Conservation (phyloP, 2,888 invertebrate genomes). For the Periphyllus acericola region DNA sequence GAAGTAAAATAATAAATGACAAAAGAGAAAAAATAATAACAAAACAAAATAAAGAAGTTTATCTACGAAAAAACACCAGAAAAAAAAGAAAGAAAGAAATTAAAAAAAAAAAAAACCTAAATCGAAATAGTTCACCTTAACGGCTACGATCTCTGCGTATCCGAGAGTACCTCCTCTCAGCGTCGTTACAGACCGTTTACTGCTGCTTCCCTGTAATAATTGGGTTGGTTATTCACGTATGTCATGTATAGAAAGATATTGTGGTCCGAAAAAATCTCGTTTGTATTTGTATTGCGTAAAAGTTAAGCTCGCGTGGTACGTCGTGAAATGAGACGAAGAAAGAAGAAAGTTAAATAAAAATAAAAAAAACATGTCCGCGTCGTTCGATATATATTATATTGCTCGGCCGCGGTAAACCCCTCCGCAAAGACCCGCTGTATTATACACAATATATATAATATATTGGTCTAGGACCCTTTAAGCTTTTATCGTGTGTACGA, state of each 20-base stretch:
- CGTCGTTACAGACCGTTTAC: slow-evolving; percentile 93
- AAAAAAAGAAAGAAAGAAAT: slow-evolving; percentile 13
- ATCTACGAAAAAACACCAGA: slow-evolving; percentile 54
- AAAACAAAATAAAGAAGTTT: slow-evolving; percentile 42
- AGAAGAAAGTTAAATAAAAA: neutral
- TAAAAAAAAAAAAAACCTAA: slow-evolving; percentile 20
- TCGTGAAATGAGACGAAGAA: neutral
- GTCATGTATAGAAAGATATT: neutral
- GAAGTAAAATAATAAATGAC: slow-evolving; percentile 41
- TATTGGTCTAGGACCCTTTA: slow-evolving; percentile 43
- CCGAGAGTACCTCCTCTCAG: slow-evolving; percentile 87
- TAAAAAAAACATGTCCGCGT: neutral
- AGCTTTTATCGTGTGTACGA: slow-evolving; percentile 1
- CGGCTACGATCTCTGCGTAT: slow-evolving; percentile 95
- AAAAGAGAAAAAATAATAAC: slow-evolving; percentile 56
- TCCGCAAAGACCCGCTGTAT: neutral
- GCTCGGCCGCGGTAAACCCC: slow-evolving; percentile 27
- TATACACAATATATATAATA: neutral
- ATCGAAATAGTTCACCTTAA: slow-evolving; percentile 79
- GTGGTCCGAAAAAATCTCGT: neutral
- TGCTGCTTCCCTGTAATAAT: slow-evolving; percentile 67
- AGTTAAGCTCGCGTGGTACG: neutral
- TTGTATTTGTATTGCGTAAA: neutral
- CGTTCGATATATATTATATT: slow-evolving; percentile 26
- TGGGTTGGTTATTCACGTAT: neutral